Conservation (phyloP, 1,140 invertebrate species). For the Rhyzopertha dominica region DNA sequence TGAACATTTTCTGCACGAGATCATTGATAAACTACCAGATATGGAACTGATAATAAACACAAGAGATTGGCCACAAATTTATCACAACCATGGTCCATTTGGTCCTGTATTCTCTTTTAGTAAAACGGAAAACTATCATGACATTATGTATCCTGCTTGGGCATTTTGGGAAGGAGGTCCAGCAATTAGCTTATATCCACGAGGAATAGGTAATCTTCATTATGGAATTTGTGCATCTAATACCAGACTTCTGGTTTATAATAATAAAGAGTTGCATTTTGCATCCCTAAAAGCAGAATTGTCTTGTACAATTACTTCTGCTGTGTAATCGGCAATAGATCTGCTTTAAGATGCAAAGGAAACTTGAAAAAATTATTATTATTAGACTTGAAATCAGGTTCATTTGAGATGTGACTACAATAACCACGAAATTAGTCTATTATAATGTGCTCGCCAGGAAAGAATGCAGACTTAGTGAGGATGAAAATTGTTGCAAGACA, state of each 20-base stretch:
- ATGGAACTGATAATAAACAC: constrained; percentile 87
- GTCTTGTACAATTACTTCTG: too few relatives aligned
- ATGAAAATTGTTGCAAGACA: too few relatives aligned
- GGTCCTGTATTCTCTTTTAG: constrained; percentile 92
- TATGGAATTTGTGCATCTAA: constrained; percentile 1
- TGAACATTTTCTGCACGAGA: constrained; percentile 78
- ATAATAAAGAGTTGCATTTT: too few relatives aligned
- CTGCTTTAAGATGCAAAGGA: too few relatives aligned
- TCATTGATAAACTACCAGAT: constrained; percentile 64
- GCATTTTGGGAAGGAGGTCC: constrained; percentile 97
- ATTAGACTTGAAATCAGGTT: too few relatives aligned
- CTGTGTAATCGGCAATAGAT: too few relatives aligned
- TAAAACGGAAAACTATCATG: constrained; percentile 79
- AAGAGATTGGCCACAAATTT: constrained; percentile 87
- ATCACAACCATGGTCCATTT: constrained; percentile 55
- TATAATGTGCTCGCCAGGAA: too few relatives aligned
- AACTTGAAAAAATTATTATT: too few relatives aligned
- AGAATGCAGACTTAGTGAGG: too few relatives aligned
- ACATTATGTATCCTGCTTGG: constrained; percentile 97
- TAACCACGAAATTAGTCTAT: too few relatives aligned
- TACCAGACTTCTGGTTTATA: background rate
- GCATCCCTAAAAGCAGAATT: too few relatives aligned
- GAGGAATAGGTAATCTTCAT: constrained; percentile 74
- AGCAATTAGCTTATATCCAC: constrained; percentile 88
- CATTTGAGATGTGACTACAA: too few relatives aligned